Evolutionary conservation across 2,797 vertebrate species (phyloP).

Genomic region (Antrozous pallidus): DNA sequence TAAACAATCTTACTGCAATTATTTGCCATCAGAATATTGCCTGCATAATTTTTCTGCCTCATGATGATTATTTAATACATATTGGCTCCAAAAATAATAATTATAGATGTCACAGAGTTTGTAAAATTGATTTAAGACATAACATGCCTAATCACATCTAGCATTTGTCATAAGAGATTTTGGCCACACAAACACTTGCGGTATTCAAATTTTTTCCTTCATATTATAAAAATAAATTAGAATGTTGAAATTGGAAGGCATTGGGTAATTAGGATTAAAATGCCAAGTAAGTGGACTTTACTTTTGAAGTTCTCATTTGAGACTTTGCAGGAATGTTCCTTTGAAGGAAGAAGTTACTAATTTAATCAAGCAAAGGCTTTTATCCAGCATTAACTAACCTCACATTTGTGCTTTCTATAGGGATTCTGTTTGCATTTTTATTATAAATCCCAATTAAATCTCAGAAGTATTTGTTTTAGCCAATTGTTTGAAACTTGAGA

Average conservation of each 20-base stretch:
- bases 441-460: neutral
- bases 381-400: neutral
- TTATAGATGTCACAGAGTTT: neutral
- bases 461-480: neutral
- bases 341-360: neutral
- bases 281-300: neutral
- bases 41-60: neutral
- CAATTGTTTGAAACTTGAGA: neutral
- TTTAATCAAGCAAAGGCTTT: neutral
- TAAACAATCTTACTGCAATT: neutral
- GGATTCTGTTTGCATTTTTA: neutral
- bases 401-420: neutral
- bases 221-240: neutral
- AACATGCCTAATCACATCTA: neutral
- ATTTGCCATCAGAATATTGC: neutral
- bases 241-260: neutral
- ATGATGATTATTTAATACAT: neutral
- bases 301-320: neutral
- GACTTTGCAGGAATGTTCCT: neutral
- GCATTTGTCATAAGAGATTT: neutral
- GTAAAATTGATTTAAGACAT: neutral
- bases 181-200: neutral
- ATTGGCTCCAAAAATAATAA: neutral
- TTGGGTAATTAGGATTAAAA: neutral
- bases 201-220: neutral